Base-by-base conservation (phyloP, 2,888 invertebrate genomes). In the Hypselothyrea guttata region DNA sequence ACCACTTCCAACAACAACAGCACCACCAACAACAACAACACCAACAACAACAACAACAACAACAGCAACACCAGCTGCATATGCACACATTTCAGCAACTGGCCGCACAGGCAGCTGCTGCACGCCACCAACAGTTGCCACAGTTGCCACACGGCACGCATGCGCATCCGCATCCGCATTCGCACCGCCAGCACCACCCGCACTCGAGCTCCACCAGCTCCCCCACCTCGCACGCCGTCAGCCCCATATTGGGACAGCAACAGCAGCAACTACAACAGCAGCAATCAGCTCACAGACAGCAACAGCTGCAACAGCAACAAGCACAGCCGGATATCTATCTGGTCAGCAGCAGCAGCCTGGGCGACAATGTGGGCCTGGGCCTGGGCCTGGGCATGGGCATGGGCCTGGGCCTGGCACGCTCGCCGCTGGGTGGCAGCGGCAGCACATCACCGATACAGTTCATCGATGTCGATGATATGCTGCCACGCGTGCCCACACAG, bases 331-430 rank as follows among this genome's bases (percentile, higher is more conserved):
- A 90, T 63, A 90, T 89, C 53, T 89, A 89, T 78, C 74, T 89
- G 83, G 86, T 89, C 77, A 90, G 89, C 86, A 88, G 88, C 75
- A 87, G 88, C 75, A 89, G 88, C 75, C 75, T 87, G 86, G 88
- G 87, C 71, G 87, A 88, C 33, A 86, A 76, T 75, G 74, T 84
- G 38, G 71, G 75, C 63, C 35, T 82, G 52, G 67, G 71, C 41
- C 47, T 62, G 61, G 63, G 60, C 37, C 12, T 65, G 16, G 72
- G 59, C 44, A 18, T 71, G 56, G 67, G 83, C 40, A 33, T 69
- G 58, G 62, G 83, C 8, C 27, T 77, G 51, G 64, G 79, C 55
- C 48, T 85, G 72, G 61, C 51, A n/a, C 61, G 86, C 42, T 70
- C 77, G 40, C 30, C 71, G 73, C 55, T 78, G 58, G 88, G 82